A percentile compares a stretch with the other conserved stretches of the same genome.
These are phyloP conservation scores for Adela reaumurella DNA, from an alignment of 2,888 invertebrate genomes.

Conservation along the genomic window DNA sequence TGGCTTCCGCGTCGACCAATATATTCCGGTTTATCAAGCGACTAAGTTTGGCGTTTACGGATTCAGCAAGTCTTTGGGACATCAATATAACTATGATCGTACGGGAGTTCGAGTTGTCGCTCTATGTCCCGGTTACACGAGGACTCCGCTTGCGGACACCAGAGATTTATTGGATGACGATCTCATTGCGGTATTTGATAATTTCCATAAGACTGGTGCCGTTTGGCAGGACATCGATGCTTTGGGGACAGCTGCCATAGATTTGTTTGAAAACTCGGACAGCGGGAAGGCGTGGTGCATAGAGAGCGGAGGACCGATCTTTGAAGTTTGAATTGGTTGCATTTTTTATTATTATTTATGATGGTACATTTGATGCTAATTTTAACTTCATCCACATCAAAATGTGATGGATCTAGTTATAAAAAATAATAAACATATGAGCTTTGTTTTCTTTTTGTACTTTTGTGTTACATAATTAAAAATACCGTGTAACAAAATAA, in stretches of 20 bases:
- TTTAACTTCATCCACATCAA: too few species aligned
- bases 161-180: conserved; percentile 9
- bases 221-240: conserved; percentile 24
- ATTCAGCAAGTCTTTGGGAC: conserved; percentile 44
- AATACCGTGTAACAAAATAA: too few species aligned
- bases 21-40: conserved; percentile 55
- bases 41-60: conserved; percentile 57
- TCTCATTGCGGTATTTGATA: conserved; percentile 15
- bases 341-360: too few species aligned
- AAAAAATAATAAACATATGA: too few species aligned
- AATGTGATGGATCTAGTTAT: too few species aligned
- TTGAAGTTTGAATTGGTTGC: conserved; percentile 16
- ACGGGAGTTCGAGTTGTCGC: conserved; percentile 51
- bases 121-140: conserved; percentile 51
- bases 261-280: conserved; percentile 29
- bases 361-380: too few species aligned
- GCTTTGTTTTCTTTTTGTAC: too few species aligned
- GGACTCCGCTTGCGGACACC: conserved; percentile 23
- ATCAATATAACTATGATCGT: conserved; percentile 33
- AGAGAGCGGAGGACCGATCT: conserved; percentile 34
- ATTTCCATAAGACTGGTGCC: conserved; percentile 12
- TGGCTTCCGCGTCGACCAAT: conserved; percentile 47
- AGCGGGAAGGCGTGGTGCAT: conserved; percentile 53
- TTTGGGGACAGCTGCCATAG: conserved; percentile 25
- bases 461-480: too few species aligned